Evolutionary conservation across 2,888 invertebrate species (phyloP).

Genomic region (Geophilus truncorum): DNA sequence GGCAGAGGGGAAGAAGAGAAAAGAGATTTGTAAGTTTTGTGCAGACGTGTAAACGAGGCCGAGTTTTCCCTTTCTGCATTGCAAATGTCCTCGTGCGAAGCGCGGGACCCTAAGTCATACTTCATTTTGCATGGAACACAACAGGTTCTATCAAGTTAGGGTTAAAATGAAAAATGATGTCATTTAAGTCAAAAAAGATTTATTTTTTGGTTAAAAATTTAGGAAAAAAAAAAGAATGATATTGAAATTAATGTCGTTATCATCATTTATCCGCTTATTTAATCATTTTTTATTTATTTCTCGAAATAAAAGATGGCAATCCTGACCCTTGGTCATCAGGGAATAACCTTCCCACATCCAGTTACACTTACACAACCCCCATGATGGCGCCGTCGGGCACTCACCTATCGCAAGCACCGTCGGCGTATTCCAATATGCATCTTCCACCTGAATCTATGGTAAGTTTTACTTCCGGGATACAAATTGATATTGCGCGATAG

Average conservation of each 20-base stretch:
- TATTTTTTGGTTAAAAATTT: neutral
- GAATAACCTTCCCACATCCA: constrained; percentile 45
- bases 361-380: constrained; percentile 45
- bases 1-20: neutral
- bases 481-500: too few species aligned
- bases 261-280: too few species aligned
- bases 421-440: constrained; percentile 47
- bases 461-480: too few species aligned
- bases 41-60: neutral
- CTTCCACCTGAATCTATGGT: constrained; percentile 43
- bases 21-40: neutral
- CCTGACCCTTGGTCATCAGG: constrained; percentile 46
- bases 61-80: neutral
- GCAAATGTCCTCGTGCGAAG: neutral
- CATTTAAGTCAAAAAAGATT: neutral
- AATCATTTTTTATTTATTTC: neutral
- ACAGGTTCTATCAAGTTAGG: neutral
- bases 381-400: constrained; percentile 43
- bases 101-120: neutral
- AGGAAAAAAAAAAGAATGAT: neutral
- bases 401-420: constrained; percentile 48
- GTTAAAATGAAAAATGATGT: neutral
- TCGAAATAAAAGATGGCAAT: constrained; percentile 37
- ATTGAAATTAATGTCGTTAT: neutral
- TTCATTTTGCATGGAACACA: neutral